A percentile compares a stretch with the other conserved stretches of the same genome.
Conservation (phyloP, 2,113 vertebrate species). For the Lepisosteus oculatus region DNA sequence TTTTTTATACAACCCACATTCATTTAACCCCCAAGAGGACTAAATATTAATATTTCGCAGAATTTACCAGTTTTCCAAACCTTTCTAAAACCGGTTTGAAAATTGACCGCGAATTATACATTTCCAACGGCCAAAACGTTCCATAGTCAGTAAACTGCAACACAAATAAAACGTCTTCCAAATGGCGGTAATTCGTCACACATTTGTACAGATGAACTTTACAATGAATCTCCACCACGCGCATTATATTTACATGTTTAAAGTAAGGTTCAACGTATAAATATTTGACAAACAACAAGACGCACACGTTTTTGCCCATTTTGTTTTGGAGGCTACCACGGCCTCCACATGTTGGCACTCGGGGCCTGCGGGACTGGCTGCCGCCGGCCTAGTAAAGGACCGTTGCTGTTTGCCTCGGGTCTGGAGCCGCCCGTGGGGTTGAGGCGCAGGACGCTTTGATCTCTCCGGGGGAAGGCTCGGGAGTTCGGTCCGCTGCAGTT, state of each 20-base stretch:
- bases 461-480: conserved; percentile 44
- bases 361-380: conserved; percentile 23
- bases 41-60: conserved; percentile 61
- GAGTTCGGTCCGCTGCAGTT: conserved; percentile 53
- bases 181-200: neutral
- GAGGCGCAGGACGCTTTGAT: conserved; percentile 48
- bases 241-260: conserved; percentile 13
- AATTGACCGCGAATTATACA: conserved; percentile 44
- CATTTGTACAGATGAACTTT: conserved; percentile 8
- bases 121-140: conserved; percentile 51
- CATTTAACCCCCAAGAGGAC: conserved; percentile 58
- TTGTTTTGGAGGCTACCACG: conserved; percentile 66
- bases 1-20: conserved; percentile 58
- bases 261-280: conserved; percentile 1
- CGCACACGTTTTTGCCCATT: neutral
- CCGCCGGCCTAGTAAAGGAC: neutral
- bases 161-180: neutral
- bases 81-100: conserved; percentile 41
- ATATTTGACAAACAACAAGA: conserved; percentile 17
- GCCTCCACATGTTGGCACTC: conserved; percentile 61
- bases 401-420: conserved; percentile 25
- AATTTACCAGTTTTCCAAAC: conserved; percentile 58
- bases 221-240: conserved; percentile 11
- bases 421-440: conserved; percentile 46
- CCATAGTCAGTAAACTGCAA: conserved; percentile 54